Evolutionary conservation across 2,797 vertebrate species (phyloP).

Genomic region (Lepus townsendii): DNA sequence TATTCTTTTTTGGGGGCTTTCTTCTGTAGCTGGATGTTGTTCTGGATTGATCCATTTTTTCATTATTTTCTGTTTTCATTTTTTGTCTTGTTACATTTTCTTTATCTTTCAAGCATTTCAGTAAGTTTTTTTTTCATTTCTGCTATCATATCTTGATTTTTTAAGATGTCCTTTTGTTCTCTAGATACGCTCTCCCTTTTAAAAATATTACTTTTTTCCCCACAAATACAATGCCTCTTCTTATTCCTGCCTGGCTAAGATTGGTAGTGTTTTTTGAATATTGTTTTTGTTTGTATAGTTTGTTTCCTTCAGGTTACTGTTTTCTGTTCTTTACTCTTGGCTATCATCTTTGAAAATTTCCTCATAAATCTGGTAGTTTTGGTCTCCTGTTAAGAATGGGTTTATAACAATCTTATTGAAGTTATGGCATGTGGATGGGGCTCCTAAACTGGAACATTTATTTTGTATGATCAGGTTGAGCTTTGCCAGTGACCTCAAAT

Average conservation of each 20-base stretch:
- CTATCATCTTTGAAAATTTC: background rate
- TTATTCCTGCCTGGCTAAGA: background rate
- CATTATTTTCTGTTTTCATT: slow-evolving; percentile 9
- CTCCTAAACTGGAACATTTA: background rate
- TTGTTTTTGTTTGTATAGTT: background rate
- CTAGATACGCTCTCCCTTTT: background rate
- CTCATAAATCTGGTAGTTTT: background rate
- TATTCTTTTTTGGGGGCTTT: background rate
- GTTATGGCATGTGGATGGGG: background rate
- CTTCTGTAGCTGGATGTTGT: background rate
- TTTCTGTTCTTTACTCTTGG: background rate
- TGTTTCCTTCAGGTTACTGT: background rate
- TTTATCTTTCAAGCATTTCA: background rate
- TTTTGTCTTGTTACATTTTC: background rate
- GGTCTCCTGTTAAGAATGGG: background rate
- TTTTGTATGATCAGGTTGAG: background rate
- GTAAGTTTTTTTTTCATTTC: background rate
- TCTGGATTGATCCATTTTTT: background rate
- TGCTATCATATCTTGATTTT: background rate
- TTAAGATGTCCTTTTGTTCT: background rate
- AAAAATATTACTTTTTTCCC: background rate
- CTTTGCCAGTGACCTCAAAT: background rate
- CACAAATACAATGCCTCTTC: background rate
- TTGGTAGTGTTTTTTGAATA: background rate
- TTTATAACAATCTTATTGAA: background rate